Evolutionary conservation across 1,140 invertebrate genomes (phyloP), one percentile per base, ranked within the genome.

Genomic region (Daktulosphaira vitifoliae): DNA sequence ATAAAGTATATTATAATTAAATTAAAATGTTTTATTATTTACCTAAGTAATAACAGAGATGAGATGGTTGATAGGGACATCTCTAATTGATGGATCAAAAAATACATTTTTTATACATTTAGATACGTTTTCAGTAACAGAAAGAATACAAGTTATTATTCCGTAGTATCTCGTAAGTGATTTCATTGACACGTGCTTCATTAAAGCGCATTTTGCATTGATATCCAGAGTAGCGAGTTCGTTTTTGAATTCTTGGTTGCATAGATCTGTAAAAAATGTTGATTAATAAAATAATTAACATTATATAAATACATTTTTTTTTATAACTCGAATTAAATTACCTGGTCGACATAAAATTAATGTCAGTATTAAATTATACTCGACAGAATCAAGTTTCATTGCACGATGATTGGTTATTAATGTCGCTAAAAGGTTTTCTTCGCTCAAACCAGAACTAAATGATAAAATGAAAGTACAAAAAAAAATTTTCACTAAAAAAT

Each of bases 161-260:
- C 42, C 56, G 13, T 48, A 62, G 18, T 62, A 62, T 48, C 56
- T 46, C 6, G 56, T 62, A 4, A 42, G 39, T 7, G 56, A 62
- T 16, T 62, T 62, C 23, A 46, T 11, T 2, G 56, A 5, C 18
- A 42, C 42, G 16, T 33, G 56, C 29, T 62, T 62, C 56, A 62
- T 62, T 16, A 62, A 23, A 6, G 56, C 42, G 16, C 26, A n/a
- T n/a, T 62, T 62, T 13, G 56, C 56, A 25, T 46, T 48, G 7
- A 20, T 7, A 11, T 25, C 56, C 9, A 62, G 26, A 5, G 6
- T 6, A 13, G 16, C 46, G 23, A 62, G 15, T n/a, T 29, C 42
- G 25, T 62, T 46, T 22, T 25, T 62, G 42, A 48, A 48, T 16
- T 62, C 25, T 7, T 22, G 6, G 20, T 13, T 33, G 42, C 56